Evolutionary conservation across 2,113 vertebrate species (phyloP).

Genomic region (Lathamus discolor): DNA sequence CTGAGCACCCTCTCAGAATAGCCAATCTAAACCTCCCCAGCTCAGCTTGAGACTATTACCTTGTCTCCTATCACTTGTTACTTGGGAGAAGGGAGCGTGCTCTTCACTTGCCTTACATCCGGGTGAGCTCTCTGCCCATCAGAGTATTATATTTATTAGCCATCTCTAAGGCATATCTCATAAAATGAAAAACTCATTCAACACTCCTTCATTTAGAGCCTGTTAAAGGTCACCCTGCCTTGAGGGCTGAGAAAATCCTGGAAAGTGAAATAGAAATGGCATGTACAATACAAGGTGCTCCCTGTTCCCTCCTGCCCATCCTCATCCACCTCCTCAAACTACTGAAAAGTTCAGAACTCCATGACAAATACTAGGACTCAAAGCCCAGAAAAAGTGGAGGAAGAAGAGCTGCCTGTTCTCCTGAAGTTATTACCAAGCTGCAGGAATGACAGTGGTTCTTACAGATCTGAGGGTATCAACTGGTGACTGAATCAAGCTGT

Average conservation of each 20-base stretch:
- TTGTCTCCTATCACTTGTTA: neutral
- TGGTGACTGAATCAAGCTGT: fast-evolving
- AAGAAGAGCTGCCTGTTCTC: fast-evolving
- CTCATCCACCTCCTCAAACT: neutral
- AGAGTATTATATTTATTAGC: neutral
- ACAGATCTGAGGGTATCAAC: neutral
- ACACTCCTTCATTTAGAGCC: neutral
- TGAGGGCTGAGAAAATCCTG: neutral
- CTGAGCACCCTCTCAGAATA: neutral
- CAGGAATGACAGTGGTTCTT: neutral
- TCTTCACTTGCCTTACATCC: neutral
- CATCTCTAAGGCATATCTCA: neutral
- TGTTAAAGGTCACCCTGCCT: neutral
- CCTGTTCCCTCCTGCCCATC: neutral
- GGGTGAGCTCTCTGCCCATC: neutral
- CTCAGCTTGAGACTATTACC: neutral
- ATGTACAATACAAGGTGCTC: neutral
- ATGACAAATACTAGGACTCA: neutral
- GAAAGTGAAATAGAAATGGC: neutral
- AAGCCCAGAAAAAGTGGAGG: neutral
- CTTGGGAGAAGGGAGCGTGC: neutral
- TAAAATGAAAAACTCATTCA: neutral
- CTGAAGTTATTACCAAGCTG: neutral
- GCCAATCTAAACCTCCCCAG: neutral
- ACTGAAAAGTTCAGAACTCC: neutral